Base-by-base conservation (phyloP, 2,113 vertebrate species). In the Rhineura floridana region DNA sequence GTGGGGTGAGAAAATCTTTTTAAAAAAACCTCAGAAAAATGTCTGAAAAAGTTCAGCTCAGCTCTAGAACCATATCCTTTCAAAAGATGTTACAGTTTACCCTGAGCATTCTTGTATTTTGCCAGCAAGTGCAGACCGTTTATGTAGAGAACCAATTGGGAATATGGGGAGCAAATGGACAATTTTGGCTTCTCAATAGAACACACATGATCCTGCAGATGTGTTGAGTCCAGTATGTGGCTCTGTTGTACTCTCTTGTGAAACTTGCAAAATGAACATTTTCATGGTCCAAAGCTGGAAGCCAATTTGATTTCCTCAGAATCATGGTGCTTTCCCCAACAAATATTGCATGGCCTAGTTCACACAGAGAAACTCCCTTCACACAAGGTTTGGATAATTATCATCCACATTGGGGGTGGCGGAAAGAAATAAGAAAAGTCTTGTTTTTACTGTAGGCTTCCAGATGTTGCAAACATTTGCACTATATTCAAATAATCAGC, bases 401-500 rank as follows among this genome's bases (percentile, higher is more conserved):
- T 81, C 12, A 62, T 30, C 39, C 50, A 73, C 0, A 0, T 1
- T 46, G 6, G 7, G 9, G 52, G n/a, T 3, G 48, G 46, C 1
- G 62, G 44, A 13, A n/a, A 25, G 30, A 46, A 50, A 69, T 33
- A 76, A 81, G 69, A 83, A 2, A 28, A 55, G 11, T 2, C 28
- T 72, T 0, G 1, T 55, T 83, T 89, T 83, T 72, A n/a, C 63
- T 85, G 81, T 83, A 19, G 25, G 85, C 55, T 87, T 86, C 55
- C 30, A 88, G 63, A 82, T 88, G 86, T 89, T 84, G 76, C 28
- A 77, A 81, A 81, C 76, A 12, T 86, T 67, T 88, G 46, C 12
- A 85, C 75, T 79, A 4, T 62, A 50, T 78, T 52, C 73, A 88
- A 88, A 86, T 76, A 91, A 85, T 7, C 2, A 0, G 30, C 52